Base-by-base conservation (phyloP, 2,113 vertebrate species). In the Cebidichthys violaceus region DNA sequence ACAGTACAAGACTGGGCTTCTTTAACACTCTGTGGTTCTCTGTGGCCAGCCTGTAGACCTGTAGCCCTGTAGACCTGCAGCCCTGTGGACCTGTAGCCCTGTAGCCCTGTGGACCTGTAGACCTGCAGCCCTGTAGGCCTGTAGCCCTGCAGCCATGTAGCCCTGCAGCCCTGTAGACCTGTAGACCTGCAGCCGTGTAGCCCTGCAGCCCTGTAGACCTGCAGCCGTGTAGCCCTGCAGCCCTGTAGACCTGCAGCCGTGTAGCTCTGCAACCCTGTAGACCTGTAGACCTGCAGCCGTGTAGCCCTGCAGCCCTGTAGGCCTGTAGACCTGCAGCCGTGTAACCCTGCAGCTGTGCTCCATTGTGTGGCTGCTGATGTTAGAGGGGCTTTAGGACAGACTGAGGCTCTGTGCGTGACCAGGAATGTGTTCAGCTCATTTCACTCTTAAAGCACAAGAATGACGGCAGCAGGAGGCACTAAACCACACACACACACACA, bases 341-440 rank as follows among this genome's bases (percentile, higher is more conserved):
- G n/a, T n/a, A n/a, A n/a, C n/a, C n/a, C n/a, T n/a, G n/a, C n/a
- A n/a, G n/a, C n/a, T n/a, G n/a, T n/a, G n/a, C 75, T 84, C 79
- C 83, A 50, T 70, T 87, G 89, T 87, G 79, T 60, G n/a, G 73
- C 39, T 71, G 85, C 81, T 82, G 85, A 70, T 75, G 72, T 79
- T 70, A 83, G 80, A 71, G 80, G 20, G 69, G 75, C 59, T 70
- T 70, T 75, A 55, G 79, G 79, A 82, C 66, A 59, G 52, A 47
- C 65, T 33, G 80, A 64, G 65, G 77, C 85, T 82, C 54, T 17
- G 87, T 78, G 73, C 93, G 90, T 94, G 93, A 94, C 91, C 80
- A 68, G 37, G 81, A 93, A 93, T 94, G 86, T 73, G 81, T 83
- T 91, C 59, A 86, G 86, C 90, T 91, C 90, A 93, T 94, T 94